A percentile compares a stretch with the other conserved stretches of the same genome.
Evolutionary conservation across 2,888 invertebrate species (phyloP).

Genomic region (Altica lythri): DNA sequence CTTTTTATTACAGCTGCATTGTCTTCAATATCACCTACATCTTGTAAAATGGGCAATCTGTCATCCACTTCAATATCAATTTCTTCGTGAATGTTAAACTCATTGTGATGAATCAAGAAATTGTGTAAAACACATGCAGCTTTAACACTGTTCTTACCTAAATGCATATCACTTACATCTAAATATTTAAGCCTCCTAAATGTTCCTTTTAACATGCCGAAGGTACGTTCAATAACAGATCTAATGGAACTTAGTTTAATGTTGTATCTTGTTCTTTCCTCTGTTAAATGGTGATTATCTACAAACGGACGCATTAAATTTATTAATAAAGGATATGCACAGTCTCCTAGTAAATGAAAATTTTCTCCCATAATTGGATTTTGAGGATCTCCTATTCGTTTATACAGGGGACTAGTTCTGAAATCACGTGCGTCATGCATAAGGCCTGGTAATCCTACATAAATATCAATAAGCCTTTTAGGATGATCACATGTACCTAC

Average conservation of each 20-base stretch:
- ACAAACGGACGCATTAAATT: slow-evolving; percentile 17
- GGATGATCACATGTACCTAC: slow-evolving; percentile 19
- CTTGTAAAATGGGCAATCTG: not conserved
- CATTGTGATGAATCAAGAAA: slow-evolving; percentile 1
- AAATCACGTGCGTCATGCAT: slow-evolving; percentile 26
- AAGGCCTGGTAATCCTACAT: slow-evolving; percentile 13
- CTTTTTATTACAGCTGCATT: slow-evolving; percentile 3
- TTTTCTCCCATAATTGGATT: slow-evolving; percentile 1
- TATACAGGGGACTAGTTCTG: slow-evolving; percentile 9
- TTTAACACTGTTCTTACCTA: not conserved
- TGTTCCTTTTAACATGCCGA: too few species aligned
- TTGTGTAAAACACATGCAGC: slow-evolving; percentile 4
- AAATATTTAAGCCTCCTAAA: too few species aligned
- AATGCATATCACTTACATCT: slow-evolving; percentile 6
- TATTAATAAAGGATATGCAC: slow-evolving; percentile 15
- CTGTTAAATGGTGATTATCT: slow-evolving; percentile 18
- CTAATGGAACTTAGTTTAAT: too few species aligned
- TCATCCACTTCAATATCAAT: not conserved
- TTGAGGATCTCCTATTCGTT: too few species aligned
- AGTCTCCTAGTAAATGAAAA: slow-evolving; percentile 21
- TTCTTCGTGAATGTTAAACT: not conserved
- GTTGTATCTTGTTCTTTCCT: too few species aligned
- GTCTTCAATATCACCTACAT: not conserved
- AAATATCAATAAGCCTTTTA: slow-evolving; percentile 8
- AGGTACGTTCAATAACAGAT: too few species aligned